Conservation (phyloP, 2,888 invertebrate species). For the Sepioteuthis lessoniana region DNA sequence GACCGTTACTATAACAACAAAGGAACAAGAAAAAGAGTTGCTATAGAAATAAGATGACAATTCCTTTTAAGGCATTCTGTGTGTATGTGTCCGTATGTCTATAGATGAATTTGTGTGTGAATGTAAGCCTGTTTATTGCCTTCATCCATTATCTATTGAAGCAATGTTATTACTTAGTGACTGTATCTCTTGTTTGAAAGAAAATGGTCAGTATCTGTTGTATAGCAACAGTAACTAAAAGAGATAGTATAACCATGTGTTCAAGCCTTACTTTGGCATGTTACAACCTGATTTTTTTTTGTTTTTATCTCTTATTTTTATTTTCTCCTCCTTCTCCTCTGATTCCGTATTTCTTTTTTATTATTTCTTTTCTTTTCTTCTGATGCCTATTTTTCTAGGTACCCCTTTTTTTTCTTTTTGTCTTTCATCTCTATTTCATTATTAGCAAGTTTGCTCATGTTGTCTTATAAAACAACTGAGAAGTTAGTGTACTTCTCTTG, state of each 20-base stretch:
- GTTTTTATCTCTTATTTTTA: no score
- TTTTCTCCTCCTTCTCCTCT: no score
- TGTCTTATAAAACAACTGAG: not conserved
- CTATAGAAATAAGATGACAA: not conserved
- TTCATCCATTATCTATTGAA: not conserved
- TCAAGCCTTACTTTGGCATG: not conserved
- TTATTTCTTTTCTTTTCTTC: no score
- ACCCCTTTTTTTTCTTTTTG: not conserved
- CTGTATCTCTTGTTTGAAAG: constrained; percentile 10
- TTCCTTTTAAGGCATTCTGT: not conserved
- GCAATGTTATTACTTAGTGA: not conserved
- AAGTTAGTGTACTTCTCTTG: not conserved
- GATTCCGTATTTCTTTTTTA: no score
- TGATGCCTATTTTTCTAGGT: not conserved
- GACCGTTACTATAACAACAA: not conserved
- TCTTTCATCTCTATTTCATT: not conserved
- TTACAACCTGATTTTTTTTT: not conserved
- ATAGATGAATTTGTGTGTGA: not conserved
- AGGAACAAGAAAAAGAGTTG: not conserved
- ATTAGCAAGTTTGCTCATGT: not conserved
- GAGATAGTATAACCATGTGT: not conserved
- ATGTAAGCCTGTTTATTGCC: not conserved
- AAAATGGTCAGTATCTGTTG: not conserved
- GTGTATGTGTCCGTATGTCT: not conserved
- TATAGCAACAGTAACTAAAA: not conserved